A percentile compares a stretch with the other conserved stretches of the same genome.
These are phyloP conservation scores for Haplotaxodon microlepis DNA, from an alignment of 2,113 vertebrate species.

Conservation along the genomic window DNA sequence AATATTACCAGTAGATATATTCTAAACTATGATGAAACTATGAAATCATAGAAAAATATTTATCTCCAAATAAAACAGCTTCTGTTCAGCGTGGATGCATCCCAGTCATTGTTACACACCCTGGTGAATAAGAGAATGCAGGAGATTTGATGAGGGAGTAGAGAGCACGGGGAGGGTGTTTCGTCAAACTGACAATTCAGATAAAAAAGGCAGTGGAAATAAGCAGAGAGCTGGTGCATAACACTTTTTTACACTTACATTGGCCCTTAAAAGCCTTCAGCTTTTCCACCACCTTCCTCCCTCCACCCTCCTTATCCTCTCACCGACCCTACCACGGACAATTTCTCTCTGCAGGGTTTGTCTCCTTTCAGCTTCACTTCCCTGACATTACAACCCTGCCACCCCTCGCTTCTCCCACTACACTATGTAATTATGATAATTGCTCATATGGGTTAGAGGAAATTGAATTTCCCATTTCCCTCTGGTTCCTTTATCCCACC, in stretches of 20 bases:
- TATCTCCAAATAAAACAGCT: neutral
- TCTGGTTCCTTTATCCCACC: conserved; percentile 10
- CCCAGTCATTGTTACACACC: neutral
- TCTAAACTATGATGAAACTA: neutral
- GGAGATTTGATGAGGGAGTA: neutral
- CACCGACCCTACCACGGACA: neutral
- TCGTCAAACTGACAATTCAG: neutral
- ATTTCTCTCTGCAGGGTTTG: conserved; percentile 14
- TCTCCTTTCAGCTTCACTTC: conserved; percentile 33
- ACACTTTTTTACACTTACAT: conserved; percentile 2
- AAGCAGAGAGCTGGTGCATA: neutral
- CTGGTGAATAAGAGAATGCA: neutral
- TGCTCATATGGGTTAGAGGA: conserved; percentile 52
- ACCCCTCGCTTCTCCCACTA: conserved; percentile 3
- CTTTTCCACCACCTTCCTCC: neutral
- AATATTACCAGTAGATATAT: neutral
- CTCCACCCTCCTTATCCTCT: conserved; percentile 1
- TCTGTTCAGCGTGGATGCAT: neutral
- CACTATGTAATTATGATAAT: conserved; percentile 60
- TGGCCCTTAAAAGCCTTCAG: neutral
- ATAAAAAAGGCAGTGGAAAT: neutral
- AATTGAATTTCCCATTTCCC: conserved; percentile 50
- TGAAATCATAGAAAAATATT: neutral
- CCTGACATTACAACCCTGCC: conserved; percentile 22
- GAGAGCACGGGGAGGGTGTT: neutral